phyloP scores from a whole-genome alignment of 2,113 vertebrate genomes.

The Nothocercus nigrocapillus region DNA sequence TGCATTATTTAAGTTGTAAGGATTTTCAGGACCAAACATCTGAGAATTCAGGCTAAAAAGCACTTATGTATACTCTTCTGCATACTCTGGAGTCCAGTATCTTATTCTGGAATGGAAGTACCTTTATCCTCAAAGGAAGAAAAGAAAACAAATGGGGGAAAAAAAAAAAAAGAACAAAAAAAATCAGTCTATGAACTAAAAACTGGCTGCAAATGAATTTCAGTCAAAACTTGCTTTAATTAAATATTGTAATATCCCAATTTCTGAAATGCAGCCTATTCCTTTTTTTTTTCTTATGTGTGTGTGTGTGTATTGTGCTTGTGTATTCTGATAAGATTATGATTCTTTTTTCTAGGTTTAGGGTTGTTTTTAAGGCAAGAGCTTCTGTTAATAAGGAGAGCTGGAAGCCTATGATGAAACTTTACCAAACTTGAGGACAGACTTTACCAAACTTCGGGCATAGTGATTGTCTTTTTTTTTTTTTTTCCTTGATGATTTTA shows the following conservation, averaged over 20 bases:
- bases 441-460: background rate
- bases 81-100: background rate
- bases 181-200: background rate
- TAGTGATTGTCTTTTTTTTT: background rate
- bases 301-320: too few species aligned
- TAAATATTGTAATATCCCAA: background rate
- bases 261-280: constrained; percentile 1
- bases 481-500: background rate
- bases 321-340: background rate
- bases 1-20: constrained; percentile 32
- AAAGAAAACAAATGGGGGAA: background rate
- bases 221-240: constrained; percentile 31
- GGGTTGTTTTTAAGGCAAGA: background rate
- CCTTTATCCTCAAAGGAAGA: constrained; percentile 17
- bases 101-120: background rate
- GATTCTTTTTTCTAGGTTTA: background rate
- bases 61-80: background rate
- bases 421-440: background rate
- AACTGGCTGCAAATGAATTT: constrained; percentile 24
- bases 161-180: background rate
- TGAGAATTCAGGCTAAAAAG: constrained; percentile 2
- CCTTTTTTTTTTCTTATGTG: background rate
- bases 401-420: background rate
- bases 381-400: background rate
- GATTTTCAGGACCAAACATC: constrained; percentile 27